Base-by-base conservation (phyloP, 2,888 invertebrate genomes). In the Limnephilus auricula region DNA sequence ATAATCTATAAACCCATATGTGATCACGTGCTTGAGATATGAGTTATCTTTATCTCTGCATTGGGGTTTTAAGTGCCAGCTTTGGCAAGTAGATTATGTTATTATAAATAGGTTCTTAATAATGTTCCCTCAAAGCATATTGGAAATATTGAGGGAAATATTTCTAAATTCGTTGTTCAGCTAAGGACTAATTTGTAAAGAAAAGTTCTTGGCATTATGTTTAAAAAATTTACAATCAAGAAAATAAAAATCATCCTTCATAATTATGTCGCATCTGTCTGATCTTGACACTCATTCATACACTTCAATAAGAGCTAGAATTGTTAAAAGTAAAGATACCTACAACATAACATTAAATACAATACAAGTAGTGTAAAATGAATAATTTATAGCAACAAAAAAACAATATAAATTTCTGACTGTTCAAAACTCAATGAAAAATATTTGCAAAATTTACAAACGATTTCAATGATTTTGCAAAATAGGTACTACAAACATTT, bases 381-480 rank as follows among this genome's bases (percentile, higher is more conserved):
- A 65, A 65, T 65, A 65, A 65, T 65, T 65, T 65, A 65, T 25
- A 65, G 65, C 65, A 65, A 65, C 45, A 45, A 45, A 15, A 40
- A 65, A 65, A 65, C 65, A 65, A 65, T 65, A 65, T 65, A 6
- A 65, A 65, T 65, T 65, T 65, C 4, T 65, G 65, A 65, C 65
- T 65, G 25, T 65, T n/a, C 65, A 65, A 65, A 65, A 65, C 25
- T 9, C n/a, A 65, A 25, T 65, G 65, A 65, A 65, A 65, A 25
- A 65, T 65, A 65, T 65, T 65, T 65, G 65, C n/a, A 65, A 65
- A 65, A n/a, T 65, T n/a, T 65, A 65, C 65, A 65, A 65, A 65
- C 15, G 15, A 45, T 45, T 45, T 45, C 45, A 45, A 45, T 45
- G 45, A 45, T 45, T 45, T 45, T 45, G 45, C 45, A 45, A 45